These are phyloP conservation scores for Etheostoma cragini DNA, from an alignment of 2,113 vertebrate species.

Conservation along the genomic window DNA sequence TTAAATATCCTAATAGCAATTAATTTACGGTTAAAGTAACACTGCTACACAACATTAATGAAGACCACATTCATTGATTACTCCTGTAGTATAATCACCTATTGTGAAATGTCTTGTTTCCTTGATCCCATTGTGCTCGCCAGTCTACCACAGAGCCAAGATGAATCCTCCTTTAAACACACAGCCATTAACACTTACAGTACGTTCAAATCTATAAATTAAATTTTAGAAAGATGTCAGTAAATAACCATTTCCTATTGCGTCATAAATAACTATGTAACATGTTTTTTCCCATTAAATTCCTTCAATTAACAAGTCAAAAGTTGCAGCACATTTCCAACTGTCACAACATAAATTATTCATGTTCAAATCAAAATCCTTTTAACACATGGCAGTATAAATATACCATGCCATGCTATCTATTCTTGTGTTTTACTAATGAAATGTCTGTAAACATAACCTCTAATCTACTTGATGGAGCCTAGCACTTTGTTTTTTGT, in stretches of 20 bases:
- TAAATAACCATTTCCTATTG: not conserved
- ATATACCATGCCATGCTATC: not conserved
- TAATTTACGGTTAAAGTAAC: not conserved
- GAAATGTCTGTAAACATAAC: slow-evolving; percentile 4
- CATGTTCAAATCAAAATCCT: slow-evolving; percentile 25
- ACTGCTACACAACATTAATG: not conserved
- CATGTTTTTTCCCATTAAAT: not conserved
- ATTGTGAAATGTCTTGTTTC: not conserved
- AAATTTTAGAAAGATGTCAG: not conserved
- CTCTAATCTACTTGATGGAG: slow-evolving; percentile 28
- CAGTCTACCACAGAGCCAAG: not conserved
- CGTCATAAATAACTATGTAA: not conserved
- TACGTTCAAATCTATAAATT: not conserved
- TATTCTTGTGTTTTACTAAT: slow-evolving; percentile 7
- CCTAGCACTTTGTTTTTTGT: not conserved
- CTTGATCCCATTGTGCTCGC: not conserved
- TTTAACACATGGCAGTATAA: not conserved
- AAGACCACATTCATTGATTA: not conserved
- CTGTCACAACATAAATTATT: slow-evolving; percentile 35
- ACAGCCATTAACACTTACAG: not conserved
- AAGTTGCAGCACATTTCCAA: not conserved
- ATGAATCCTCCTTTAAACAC: not conserved
- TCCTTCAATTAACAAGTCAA: slow-evolving; percentile 23
- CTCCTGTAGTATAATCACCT: not conserved
- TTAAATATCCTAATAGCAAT: not conserved